Base-by-base conservation (phyloP, 2,888 invertebrate species). In the Tuberolachnus salignus region DNA sequence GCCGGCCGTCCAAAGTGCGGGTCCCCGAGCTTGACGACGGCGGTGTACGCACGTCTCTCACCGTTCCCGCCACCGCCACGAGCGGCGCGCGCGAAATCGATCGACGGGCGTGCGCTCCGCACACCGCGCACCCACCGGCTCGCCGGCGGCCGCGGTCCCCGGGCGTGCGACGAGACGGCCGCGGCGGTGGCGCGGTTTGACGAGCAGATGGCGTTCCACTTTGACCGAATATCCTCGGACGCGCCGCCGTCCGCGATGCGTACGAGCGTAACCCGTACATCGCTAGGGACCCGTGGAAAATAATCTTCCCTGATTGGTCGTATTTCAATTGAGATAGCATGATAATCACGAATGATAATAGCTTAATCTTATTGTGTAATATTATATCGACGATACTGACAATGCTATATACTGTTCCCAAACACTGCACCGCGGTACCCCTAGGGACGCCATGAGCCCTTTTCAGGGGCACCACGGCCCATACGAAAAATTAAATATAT, bases 161-260 rank as follows among this genome's bases (percentile, higher is more conserved):
- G 55, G 9, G 21, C n/a, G n/a, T n/a, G 34, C 53, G 34, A 34
- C 53, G 51, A 23, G 23, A 26, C 51, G 51, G 61, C 26, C 19
- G 46, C 26, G 26, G 42, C 16, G 16, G 14, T 8, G 16, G 4
- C n/a, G 53, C 14, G n/a, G 34, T 34, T 67, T 66, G 44, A 21
- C 75, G 59, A 67, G 57, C 57, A 78, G 75, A 78, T 78, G 55
- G 75, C 75, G 75, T 67, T 16, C 67, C 59, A 57, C 75, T 34
- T 46, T 67, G 75, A 78, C 67, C 75, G 67, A 78, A 67, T 67
- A 57, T 67, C 67, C 67, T 57, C 49, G 57, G n/a, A 11, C 57
- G 63, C 21, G 55, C 42, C 4, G 61, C 19, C n/a, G n/a, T n/a
- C n/a, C n/a, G 72, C 57, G 57, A 9, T 10, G n/a, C n/a, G 26